Percentiles rank a stretch among this genome's conserved stretches.
These are phyloP conservation scores for Heliconius eleuchia DNA, from an alignment of 1,140 invertebrate genomes.

Conservation along the genomic window DNA sequence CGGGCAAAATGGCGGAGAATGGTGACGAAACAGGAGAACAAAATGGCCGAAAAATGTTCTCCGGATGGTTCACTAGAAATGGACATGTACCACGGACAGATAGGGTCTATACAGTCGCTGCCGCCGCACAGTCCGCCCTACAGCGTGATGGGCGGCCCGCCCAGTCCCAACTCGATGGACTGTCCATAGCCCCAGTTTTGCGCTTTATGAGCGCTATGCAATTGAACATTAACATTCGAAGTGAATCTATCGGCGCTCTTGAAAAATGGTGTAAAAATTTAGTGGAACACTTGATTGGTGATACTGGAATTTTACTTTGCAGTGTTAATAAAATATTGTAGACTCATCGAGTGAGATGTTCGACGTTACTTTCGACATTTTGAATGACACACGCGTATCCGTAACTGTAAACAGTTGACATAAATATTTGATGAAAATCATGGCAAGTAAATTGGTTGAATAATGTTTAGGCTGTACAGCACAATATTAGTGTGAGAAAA, in stretches of 20 bases:
- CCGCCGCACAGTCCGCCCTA: constrained; percentile 76
- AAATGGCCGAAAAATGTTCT: constrained; percentile 85
- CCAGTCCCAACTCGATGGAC: constrained; percentile 77
- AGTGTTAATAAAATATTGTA: not conserved
- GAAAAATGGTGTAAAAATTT: constrained; percentile 40
- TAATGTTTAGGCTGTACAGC: not conserved
- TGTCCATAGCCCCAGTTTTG: constrained; percentile 76
- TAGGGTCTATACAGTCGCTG: constrained; percentile 78
- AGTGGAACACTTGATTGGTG: constrained; percentile 37
- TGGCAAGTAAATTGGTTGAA: not conserved
- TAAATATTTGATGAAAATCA: not conserved
- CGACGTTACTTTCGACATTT: not conserved
- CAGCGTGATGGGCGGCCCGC: constrained; percentile 75
- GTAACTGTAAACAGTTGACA: not conserved
- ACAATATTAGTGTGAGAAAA: constrained; percentile 7
- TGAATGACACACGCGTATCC: not conserved
- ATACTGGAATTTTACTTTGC: constrained; percentile 1
- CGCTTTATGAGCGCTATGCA: constrained; percentile 71
- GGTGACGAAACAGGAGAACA: constrained; percentile 92
- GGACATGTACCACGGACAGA: constrained; percentile 82
- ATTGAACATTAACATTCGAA: constrained; percentile 47
- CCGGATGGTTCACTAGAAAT: constrained; percentile 82
- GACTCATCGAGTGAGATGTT: not conserved
- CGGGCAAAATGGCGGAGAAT: constrained; percentile 98
- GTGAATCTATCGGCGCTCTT: constrained; percentile 41